Evolutionary conservation across 2,113 vertebrate species (phyloP), one percentile per base, ranked within the genome.

Genomic region (Vulpes vulpes): DNA sequence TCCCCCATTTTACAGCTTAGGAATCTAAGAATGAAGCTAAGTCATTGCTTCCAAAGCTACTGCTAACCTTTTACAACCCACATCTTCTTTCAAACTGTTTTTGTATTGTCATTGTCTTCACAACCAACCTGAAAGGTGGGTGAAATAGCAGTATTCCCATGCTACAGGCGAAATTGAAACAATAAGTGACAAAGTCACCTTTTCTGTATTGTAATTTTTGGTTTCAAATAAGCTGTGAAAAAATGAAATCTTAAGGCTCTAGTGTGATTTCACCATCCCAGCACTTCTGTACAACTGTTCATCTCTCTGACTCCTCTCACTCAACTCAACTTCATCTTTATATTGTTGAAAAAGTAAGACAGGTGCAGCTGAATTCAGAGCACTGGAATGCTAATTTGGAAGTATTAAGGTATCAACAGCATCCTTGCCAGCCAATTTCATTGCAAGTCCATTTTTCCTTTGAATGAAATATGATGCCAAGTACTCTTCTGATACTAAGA

Each of bases 401-500:
- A 89, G 65, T 38, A 35, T 67, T 35, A 53, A 11, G 84, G 51
- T 25, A 55, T 89, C 62, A 91, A 27, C 60, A 96, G 43, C 11
- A 12, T 74, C 30, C 67, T 84, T 91, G 11, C 9, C 32, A 95
- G 83, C 32, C 82, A 11, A 86, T 74, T 92, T 83, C 55, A 91
- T 55, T 79, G 95, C 62, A 74, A 82, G 67, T 64, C 53, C 80
- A 90, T n/a, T 38, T 67, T 94, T 92, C 35, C 92, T 95, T 80
- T 94, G 71, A 95, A 83, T 53, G 38, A 91, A 84, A 83, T 87
- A 64, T 5, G 8, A 43, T 81, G 79, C 69, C 16, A 80, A 90
- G 51, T 76, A 64, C 38, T 85, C 60, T 81, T 62, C 57, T 64
- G 71, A 38, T 92, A 43, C 84, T 55, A 83, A 92, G 59, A 85